Conservation (phyloP, 2,113 vertebrate species). For the Passer montanus region DNA sequence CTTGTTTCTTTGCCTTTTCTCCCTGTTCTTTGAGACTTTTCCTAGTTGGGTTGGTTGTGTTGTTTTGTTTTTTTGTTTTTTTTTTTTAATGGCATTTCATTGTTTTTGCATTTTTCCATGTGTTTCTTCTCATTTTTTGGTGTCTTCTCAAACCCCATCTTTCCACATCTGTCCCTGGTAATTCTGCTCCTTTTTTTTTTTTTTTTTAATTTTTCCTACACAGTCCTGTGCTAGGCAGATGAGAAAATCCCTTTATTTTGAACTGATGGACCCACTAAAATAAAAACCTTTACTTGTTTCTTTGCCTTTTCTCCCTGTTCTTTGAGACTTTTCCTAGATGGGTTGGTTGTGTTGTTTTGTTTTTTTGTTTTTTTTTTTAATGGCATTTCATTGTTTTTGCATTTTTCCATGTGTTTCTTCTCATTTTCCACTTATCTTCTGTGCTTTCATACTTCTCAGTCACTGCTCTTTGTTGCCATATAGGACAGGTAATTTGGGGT, state of each 20-base stretch:
- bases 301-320: background rate
- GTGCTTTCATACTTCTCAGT: background rate
- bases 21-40: background rate
- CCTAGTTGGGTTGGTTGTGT: no score
- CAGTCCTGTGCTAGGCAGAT: background rate
- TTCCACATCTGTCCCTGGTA: background rate
- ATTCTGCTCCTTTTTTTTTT: background rate
- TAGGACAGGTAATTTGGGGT: background rate
- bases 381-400: background rate
- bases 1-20: background rate
- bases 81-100: no score
- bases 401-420: background rate
- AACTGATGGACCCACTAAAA: background rate
- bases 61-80: no score
- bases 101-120: no score
- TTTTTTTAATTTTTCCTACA: background rate
- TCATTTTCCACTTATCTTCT: background rate
- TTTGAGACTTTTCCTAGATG: background rate
- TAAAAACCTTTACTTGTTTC: background rate
- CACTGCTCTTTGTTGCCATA: background rate
- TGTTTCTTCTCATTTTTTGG: background rate
- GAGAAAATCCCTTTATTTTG: background rate
- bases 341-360: no score
- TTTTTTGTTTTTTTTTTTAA: no score
- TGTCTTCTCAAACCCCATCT: background rate